Conservation (phyloP, 2,797 vertebrate genomes). For the Ctenochaetus hawaiiensis region DNA sequence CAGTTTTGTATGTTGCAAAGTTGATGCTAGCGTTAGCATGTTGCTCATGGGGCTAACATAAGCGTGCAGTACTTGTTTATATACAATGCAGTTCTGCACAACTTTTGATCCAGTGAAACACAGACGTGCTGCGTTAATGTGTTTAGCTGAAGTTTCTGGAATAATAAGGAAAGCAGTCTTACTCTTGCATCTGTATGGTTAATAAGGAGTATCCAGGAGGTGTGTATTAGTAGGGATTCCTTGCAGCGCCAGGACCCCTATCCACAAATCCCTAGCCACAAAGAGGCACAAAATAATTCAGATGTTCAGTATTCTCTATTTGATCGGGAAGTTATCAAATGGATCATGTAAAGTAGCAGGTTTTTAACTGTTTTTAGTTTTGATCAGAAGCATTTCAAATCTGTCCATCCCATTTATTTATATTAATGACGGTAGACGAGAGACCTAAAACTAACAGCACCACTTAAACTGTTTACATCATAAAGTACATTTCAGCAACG, state of each 20-base stretch:
- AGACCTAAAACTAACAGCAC: too few relatives aligned
- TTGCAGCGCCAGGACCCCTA: not conserved
- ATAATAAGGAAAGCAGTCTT: not conserved
- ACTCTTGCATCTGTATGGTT: not conserved
- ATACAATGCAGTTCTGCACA: not conserved
- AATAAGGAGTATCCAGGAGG: not conserved
- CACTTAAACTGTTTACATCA: too few relatives aligned
- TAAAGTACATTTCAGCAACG: too few relatives aligned
- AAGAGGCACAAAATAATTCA: not conserved
- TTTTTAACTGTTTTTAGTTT: not conserved
- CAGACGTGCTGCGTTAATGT: not conserved
- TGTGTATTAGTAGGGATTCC: not conserved
- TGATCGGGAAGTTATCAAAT: not conserved
- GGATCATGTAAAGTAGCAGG: not conserved
- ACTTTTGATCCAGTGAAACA: not conserved
- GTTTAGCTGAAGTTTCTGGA: not conserved
- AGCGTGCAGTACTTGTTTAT: not conserved
- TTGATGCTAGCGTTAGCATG: constrained; percentile 30
- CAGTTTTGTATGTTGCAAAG: not conserved
- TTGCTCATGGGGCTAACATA: constrained; percentile 41
- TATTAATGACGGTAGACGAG: too few relatives aligned
- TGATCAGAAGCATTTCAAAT: not conserved
- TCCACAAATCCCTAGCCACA: too few relatives aligned
- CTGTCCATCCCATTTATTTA: too few relatives aligned
- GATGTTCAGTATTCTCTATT: too few relatives aligned